These are phyloP conservation scores for Epinephelus lanceolatus DNA, from an alignment of 2,113 vertebrate species.

Conservation along the genomic window DNA sequence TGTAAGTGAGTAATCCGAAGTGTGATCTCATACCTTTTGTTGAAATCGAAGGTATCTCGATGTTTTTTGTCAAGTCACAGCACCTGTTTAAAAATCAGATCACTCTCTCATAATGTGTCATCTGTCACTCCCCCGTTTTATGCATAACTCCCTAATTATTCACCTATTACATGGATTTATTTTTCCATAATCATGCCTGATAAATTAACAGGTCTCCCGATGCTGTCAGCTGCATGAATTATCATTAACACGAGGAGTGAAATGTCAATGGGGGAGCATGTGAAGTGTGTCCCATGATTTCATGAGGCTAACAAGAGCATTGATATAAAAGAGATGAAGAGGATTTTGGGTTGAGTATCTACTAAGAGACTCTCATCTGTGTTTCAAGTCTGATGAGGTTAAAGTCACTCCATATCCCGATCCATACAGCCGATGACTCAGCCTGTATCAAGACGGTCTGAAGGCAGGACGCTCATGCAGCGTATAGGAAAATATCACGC, in stretches of 20 bases:
- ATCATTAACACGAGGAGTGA: conserved; percentile 60
- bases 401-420: conserved; percentile 21
- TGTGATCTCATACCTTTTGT: conserved; percentile 20
- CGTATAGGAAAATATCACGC: conserved; percentile 33
- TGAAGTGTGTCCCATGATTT: conserved; percentile 63
- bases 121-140: conserved; percentile 28
- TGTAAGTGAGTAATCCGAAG: neutral
- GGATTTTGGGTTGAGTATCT: conserved; percentile 48
- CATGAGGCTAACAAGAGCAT: conserved; percentile 37
- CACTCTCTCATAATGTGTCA: conserved; percentile 27
- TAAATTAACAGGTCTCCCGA: conserved; percentile 53
- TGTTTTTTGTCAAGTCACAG: conserved; percentile 6
- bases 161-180: conserved; percentile 38
- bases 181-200: conserved; percentile 31
- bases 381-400: conserved; percentile 56
- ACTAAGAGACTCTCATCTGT: conserved; percentile 57
- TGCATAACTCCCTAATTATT: conserved; percentile 45
- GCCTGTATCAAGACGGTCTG: conserved; percentile 21
- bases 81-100: conserved; percentile 30
- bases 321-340: conserved; percentile 64
- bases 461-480: neutral
- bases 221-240: conserved; percentile 58
- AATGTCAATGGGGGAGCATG: conserved; percentile 59
- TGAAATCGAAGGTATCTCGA: neutral
- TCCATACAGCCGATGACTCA: conserved; percentile 42